Base-by-base conservation (phyloP, 2,797 vertebrate species). In the Gephyroberyx darwinii region DNA sequence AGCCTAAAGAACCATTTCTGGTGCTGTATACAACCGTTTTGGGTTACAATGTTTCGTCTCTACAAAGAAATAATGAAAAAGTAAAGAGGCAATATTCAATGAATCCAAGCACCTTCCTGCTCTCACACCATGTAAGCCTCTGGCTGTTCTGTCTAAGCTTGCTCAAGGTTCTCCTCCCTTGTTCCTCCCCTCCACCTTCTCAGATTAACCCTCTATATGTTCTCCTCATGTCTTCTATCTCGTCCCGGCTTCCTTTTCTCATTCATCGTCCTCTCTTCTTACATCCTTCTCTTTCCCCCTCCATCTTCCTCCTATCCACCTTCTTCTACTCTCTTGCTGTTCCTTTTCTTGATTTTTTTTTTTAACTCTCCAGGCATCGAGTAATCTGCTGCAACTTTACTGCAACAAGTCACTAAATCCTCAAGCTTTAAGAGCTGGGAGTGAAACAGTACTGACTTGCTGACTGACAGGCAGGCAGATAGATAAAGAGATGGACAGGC, bases 321-420 rank as follows among this genome's bases (percentile, higher is more conserved):
- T 54, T 31, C 22, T 39, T 58, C 65, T 35, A 22, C 7, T 33
- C 55, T 41, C 39, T 62, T 39, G 37, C 12, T 33, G 2, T 30
- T 9, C 53, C 13, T 5, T 43, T 6, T 22, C 22, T 63, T 33
- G 17, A 31, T 65, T 26, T 47, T 41, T 62, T 48, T 60, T 63
- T 66, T 16, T 26, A 16, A 10, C 4, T 20, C 14, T n/a, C n/a
- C 5, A 74, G 10, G 41, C 9, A 4, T 26, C 2, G 31, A 17
- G 5, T 61, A 43, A 74, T 51, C 30, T 5, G 19, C 62, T 51
- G 14, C 30, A 72, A 19, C 41, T 51, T 39, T 6, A 41, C 51
- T 39, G 9, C 16, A 9, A 60, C 58, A 69, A 71, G 50, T 70
- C 20, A 17, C 5, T 56, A 69, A 50, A 57, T 64, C 37, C 20